Percentiles rank a stretch among this genome's conserved stretches.
Evolutionary conservation across 2,888 invertebrate genomes (phyloP).

Genomic region (Melieria omissa): DNA sequence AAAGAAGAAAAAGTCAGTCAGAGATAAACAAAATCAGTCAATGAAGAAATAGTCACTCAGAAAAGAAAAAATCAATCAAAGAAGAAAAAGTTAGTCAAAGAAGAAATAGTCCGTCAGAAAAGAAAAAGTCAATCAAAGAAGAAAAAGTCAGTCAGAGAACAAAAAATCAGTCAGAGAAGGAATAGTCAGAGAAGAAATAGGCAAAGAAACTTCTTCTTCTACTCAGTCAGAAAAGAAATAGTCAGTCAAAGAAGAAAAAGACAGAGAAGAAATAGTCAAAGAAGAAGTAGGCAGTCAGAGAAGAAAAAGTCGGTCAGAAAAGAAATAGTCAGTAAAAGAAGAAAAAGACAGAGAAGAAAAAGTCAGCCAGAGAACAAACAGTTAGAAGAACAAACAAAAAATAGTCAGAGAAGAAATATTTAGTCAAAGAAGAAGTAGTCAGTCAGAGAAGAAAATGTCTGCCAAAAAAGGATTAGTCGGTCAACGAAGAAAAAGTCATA

Average conservation of each 20-base stretch:
- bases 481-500: background rate
- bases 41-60: background rate
- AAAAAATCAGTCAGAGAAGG: background rate
- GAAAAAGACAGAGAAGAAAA: background rate
- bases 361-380: background rate
- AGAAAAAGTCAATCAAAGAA: background rate
- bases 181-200: background rate
- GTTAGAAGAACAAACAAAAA: background rate
- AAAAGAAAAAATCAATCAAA: background rate
- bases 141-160: background rate
- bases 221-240: background rate
- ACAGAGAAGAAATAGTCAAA: background rate
- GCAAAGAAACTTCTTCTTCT: background rate
- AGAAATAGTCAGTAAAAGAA: background rate
- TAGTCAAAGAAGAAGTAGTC: too few relatives aligned
- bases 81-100: background rate
- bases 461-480: background rate
- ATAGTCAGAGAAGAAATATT: too few relatives aligned
- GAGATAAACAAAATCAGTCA: background rate
- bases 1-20: background rate
- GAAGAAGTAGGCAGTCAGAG: background rate
- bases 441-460: too few relatives aligned
- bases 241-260: background rate
- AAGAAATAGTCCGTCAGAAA: background rate
- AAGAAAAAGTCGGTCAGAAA: background rate